A percentile compares a stretch with the other conserved stretches of the same genome.
phyloP scores from a whole-genome alignment of 1,140 invertebrate genomes.

The Heliconius hermathena region DNA sequence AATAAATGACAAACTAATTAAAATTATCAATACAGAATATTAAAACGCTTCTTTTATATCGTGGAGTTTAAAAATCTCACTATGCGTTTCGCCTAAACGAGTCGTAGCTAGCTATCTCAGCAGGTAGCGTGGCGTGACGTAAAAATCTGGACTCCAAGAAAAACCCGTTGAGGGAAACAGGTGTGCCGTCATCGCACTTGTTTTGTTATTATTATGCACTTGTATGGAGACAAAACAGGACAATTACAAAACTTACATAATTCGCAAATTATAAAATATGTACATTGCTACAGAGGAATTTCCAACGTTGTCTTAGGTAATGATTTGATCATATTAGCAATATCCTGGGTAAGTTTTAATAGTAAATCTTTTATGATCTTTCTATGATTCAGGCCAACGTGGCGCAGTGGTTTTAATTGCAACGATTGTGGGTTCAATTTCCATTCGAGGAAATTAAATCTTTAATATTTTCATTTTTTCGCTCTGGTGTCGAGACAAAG shows the following conservation, averaged over 20 bases:
- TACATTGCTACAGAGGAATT: conserved; percentile 6
- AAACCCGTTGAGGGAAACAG: conserved; percentile 26
- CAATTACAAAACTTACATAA: conserved; percentile 20
- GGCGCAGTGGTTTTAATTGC: too few relatives aligned
- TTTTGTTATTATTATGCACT: conserved; percentile 19
- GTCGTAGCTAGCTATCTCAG: background rate
- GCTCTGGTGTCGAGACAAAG: too few relatives aligned
- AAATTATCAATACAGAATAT: background rate
- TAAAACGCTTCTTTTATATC: background rate
- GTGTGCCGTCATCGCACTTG: conserved; percentile 12
- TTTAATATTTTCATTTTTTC: too few relatives aligned
- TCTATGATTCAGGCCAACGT: too few relatives aligned
- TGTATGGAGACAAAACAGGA: conserved; percentile 22
- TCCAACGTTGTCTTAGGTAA: background rate
- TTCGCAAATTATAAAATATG: conserved; percentile 14
- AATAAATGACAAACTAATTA: too few relatives aligned
- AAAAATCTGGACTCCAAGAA: background rate
- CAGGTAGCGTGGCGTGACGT: conserved; percentile 15
- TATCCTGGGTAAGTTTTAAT: background rate
- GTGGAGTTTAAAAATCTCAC: background rate
- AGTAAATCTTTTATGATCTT: too few relatives aligned
- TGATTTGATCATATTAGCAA: background rate
- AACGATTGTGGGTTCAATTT: too few relatives aligned
- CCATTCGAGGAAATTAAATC: too few relatives aligned
- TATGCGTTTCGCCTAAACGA: background rate